These are phyloP conservation scores for Drosophila falleni DNA, from an alignment of 2,888 invertebrate species.

Conservation along the genomic window DNA sequence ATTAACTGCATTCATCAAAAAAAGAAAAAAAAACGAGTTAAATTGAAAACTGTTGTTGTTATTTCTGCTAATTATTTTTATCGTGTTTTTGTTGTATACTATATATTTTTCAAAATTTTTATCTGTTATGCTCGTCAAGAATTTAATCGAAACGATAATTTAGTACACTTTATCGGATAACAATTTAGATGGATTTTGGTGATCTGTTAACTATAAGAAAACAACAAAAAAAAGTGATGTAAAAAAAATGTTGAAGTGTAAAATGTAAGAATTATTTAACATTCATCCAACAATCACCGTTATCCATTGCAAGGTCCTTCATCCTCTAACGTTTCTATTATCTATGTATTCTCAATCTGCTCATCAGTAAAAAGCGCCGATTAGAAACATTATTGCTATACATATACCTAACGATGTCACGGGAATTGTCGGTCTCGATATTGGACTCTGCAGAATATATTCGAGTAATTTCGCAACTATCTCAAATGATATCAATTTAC, in stretches of 20 bases:
- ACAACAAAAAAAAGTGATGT: background rate
- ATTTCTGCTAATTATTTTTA: background rate
- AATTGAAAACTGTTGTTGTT: background rate
- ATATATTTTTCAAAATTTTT: background rate
- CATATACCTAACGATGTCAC: constrained; percentile 7
- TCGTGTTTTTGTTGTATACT: background rate
- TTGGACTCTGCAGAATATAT: constrained; percentile 4
- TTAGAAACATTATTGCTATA: constrained; percentile 18
- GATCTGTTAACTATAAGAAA: constrained; percentile 1
- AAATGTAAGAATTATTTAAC: constrained; percentile 22
- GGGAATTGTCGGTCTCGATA: constrained; percentile 9
- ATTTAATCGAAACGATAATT: constrained; percentile 16
- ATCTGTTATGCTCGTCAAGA: background rate
- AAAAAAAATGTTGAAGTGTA: constrained; percentile 12
- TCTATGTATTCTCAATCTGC: background rate
- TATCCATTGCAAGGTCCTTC: constrained; percentile 12
- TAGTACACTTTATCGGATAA: constrained; percentile 16
- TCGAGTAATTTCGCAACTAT: constrained; percentile 12
- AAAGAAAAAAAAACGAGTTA: no score
- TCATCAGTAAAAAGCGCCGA: constrained; percentile 4
- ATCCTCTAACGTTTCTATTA: background rate
- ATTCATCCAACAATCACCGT: constrained; percentile 12
- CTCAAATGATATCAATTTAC: background rate
- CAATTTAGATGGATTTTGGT: constrained; percentile 7
- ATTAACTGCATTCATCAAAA: no score